Percentiles rank a stretch among this genome's conserved stretches.
Evolutionary conservation across 2,797 vertebrate species (phyloP).

Genomic region (Enteromius treurensis): DNA sequence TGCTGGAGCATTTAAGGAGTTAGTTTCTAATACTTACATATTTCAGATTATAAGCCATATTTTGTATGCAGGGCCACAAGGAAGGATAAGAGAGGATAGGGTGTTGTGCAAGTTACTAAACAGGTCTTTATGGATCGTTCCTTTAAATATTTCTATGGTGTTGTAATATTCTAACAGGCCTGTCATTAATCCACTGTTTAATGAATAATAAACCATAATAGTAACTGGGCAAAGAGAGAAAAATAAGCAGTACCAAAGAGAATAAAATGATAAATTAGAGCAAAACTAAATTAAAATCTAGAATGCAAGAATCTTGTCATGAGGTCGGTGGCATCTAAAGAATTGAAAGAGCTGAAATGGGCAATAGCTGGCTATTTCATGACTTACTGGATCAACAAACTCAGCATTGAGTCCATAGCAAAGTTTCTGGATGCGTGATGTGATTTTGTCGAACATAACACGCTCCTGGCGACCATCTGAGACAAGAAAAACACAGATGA

Average conservation of each 20-base stretch:
- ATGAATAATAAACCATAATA: neutral
- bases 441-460: slow-evolving; percentile 99
- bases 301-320: neutral
- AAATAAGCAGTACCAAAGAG: neutral
- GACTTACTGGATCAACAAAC: slow-evolving; percentile 92
- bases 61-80: neutral
- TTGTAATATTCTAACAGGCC: neutral
- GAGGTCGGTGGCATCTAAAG: neutral
- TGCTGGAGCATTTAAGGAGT: no score
- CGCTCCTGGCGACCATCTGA: slow-evolving; percentile 96
- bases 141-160: neutral
- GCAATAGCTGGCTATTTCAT: neutral
- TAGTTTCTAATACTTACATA: no score
- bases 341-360: neutral
- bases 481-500: slow-evolving; percentile 16
- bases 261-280: neutral
- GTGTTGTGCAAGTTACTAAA: neutral
- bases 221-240: neutral
- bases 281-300: neutral
- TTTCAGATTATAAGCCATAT: no score
- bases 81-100: neutral
- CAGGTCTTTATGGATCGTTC: neutral
- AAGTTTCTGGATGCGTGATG: slow-evolving; percentile 96
- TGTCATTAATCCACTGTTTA: neutral
- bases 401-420: slow-evolving; percentile 95